These are phyloP conservation scores for Orientallactaga bullata DNA, from an alignment of 2,113 vertebrate genomes.

Conservation along the genomic window DNA sequence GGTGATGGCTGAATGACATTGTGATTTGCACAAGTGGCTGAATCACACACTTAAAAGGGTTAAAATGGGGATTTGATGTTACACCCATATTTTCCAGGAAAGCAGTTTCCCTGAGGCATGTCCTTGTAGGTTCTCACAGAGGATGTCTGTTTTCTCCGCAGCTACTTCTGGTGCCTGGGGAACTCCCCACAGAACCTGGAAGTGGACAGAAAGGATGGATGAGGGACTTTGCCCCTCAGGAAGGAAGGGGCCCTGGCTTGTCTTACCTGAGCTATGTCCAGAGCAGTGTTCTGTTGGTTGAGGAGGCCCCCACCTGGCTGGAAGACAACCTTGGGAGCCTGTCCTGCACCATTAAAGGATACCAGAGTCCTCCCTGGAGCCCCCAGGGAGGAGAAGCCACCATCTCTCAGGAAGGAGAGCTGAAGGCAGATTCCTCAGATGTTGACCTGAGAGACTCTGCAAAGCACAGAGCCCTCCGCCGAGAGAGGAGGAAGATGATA, in stretches of 20 bases:
- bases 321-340: not conserved
- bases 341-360: not conserved
- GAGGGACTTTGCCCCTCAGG: constrained; percentile 17
- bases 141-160: constrained; percentile 45
- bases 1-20: not conserved
- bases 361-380: not conserved
- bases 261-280: not conserved
- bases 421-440: not conserved
- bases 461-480: constrained; percentile 13
- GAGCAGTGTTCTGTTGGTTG: not conserved
- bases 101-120: not conserved
- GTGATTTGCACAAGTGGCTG: not conserved
- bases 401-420: not conserved
- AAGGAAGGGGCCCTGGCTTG: constrained; percentile 8
- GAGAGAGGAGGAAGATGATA: constrained; percentile 82
- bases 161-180: constrained; percentile 60
- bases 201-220: not conserved
- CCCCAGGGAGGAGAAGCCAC: not conserved
- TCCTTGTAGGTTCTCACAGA: constrained; percentile 16
- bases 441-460: not conserved
- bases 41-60: not conserved
- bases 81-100: not conserved
- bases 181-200: not conserved
- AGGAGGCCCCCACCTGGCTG: constrained; percentile 47
- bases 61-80: not conserved